phyloP scores from a whole-genome alignment of 2,797 vertebrate species.

The Intellagama lesueurii region DNA sequence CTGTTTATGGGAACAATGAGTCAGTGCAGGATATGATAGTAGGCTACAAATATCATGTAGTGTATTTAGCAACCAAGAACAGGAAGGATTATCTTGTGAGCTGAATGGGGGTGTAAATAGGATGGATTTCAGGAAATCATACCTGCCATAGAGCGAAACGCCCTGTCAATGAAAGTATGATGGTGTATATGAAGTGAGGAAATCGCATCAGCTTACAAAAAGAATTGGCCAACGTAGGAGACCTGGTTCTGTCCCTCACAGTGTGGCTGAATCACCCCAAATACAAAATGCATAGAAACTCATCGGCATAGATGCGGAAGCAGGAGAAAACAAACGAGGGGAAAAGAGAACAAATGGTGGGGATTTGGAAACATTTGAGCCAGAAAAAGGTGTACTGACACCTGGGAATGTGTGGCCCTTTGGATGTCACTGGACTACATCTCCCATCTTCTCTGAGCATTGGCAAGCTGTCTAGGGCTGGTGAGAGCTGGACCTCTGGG shows the following conservation, averaged over 20 bases:
- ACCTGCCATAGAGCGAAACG: slow-evolving; percentile 24
- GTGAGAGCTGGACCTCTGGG: not conserved
- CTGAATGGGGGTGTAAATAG: slow-evolving; percentile 50
- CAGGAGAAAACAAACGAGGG: not conserved
- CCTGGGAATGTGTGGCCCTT: not conserved
- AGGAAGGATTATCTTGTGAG: slow-evolving; percentile 63
- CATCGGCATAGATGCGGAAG: not conserved
- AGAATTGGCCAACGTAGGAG: not conserved
- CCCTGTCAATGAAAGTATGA: slow-evolving; percentile 7
- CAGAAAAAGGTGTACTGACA: fast-evolving
- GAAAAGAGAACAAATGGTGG: not conserved
- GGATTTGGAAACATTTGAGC: not conserved
- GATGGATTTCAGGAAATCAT: slow-evolving; percentile 46
- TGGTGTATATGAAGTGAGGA: not conserved
- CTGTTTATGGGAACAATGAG: slow-evolving; percentile 60
- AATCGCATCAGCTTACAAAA: not conserved
- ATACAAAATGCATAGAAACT: not conserved
- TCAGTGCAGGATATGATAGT: slow-evolving; percentile 56
- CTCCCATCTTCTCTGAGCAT: not conserved
- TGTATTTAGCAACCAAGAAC: slow-evolving; percentile 37
- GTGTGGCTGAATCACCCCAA: not conserved
- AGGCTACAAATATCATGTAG: slow-evolving; percentile 60
- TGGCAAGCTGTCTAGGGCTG: not conserved
- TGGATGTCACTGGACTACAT: not conserved
- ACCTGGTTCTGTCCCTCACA: not conserved